phyloP scores from a whole-genome alignment of 1,140 invertebrate genomes.

The Dinoponera quadriceps region DNA sequence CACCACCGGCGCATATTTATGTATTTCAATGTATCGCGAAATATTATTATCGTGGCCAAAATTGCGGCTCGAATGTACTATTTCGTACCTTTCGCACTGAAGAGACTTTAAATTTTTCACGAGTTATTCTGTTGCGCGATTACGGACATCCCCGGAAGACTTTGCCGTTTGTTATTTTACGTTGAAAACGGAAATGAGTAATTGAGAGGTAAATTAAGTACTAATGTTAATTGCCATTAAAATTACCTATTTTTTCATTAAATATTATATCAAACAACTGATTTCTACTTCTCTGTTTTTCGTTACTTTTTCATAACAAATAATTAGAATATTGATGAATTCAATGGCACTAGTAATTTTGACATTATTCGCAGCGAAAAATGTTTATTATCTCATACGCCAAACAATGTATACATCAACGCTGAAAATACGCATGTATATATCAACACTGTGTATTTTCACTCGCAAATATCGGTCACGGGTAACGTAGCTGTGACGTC shows the following conservation, averaged over 20 bases:
- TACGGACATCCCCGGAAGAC: neutral
- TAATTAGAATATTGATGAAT: neutral
- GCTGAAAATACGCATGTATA: neutral
- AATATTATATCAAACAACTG: too few relatives aligned
- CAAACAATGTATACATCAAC: neutral
- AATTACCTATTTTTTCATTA: too few relatives aligned
- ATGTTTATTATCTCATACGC: neutral
- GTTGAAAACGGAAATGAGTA: too few relatives aligned
- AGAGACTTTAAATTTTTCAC: neutral
- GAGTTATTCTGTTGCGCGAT: neutral
- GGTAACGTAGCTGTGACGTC: conserved; percentile 17
- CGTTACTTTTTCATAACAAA: too few relatives aligned
- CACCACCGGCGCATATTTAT: neutral
- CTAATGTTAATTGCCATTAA: too few relatives aligned
- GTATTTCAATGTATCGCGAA: neutral
- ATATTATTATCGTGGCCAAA: conserved; percentile 1
- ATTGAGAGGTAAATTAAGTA: too few relatives aligned
- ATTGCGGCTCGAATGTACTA: neutral
- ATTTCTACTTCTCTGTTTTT: too few relatives aligned
- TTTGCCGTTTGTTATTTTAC: too few relatives aligned
- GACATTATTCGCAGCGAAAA: neutral
- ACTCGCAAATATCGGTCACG: conserved; percentile 24
- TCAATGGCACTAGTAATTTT: neutral
- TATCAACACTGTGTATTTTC: neutral
- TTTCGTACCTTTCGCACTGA: neutral